A percentile compares a stretch with the other conserved stretches of the same genome.
These are phyloP conservation scores for Acrossocheilus wenchowensis DNA, from an alignment of 2,797 vertebrate species.

Conservation along the genomic window DNA sequence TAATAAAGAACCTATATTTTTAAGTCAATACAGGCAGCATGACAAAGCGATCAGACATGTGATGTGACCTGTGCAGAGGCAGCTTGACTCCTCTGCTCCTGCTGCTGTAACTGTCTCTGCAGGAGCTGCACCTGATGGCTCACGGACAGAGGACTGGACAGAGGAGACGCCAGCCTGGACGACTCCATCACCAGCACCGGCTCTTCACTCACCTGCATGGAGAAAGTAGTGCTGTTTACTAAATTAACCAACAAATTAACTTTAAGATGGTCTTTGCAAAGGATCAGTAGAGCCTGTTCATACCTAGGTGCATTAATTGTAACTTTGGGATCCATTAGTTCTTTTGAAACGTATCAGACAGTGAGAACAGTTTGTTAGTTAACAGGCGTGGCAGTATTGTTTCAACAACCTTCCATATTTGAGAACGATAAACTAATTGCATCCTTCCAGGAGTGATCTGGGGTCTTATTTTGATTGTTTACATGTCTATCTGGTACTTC, in stretches of 20 bases:
- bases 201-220: slow-evolving; percentile 72
- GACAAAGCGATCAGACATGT: not conserved
- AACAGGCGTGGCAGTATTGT: not conserved
- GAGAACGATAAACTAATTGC: not conserved
- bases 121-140: slow-evolving; percentile 93
- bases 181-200: slow-evolving; percentile 77
- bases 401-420: not conserved
- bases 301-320: not conserved
- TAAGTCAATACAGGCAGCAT: not conserved
- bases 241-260: not conserved
- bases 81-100: slow-evolving; percentile 91
- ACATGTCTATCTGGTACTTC: no score
- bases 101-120: slow-evolving; percentile 93
- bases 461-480: not conserved
- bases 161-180: slow-evolving; percentile 74
- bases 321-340: not conserved
- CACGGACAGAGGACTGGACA: slow-evolving; percentile 76
- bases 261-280: not conserved
- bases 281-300: not conserved
- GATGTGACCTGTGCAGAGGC: slow-evolving; percentile 88
- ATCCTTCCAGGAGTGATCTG: not conserved
- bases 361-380: not conserved
- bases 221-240: not conserved
- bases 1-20: no score
- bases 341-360: not conserved